Percentiles rank a stretch among this genome's conserved stretches.
These are phyloP conservation scores for Scophthalmus maximus DNA, from an alignment of 2,113 vertebrate species.

Conservation along the genomic window DNA sequence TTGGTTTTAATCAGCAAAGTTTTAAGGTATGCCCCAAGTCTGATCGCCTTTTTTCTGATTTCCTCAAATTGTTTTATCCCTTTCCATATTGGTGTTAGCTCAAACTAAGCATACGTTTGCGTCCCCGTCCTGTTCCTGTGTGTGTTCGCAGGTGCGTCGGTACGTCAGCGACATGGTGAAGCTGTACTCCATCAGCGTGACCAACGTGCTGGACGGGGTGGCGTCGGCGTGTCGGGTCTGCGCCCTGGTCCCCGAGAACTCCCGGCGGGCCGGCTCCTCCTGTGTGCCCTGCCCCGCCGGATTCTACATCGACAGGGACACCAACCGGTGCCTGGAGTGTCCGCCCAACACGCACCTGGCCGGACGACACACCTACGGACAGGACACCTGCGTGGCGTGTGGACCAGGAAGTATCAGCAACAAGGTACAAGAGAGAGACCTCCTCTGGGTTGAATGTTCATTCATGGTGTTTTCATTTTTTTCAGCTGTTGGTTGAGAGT, in stretches of 20 bases:
- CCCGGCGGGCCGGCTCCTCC: slow-evolving; percentile 85
- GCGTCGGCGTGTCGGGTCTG: slow-evolving; percentile 90
- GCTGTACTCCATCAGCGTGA: slow-evolving; percentile 93
- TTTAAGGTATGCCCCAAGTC: too few species aligned
- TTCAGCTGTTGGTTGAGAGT: too few species aligned
- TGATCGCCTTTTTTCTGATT: too few species aligned
- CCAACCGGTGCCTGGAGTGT: slow-evolving; percentile 91
- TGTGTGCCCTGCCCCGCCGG: slow-evolving; percentile 94
- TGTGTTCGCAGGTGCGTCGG: slow-evolving; percentile 83
- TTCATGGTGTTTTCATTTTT: too few species aligned
- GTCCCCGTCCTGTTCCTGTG: background rate
- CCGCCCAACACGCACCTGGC: slow-evolving; percentile 90
- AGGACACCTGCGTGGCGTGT: slow-evolving; percentile 89
- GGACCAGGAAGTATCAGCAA: slow-evolving; percentile 91
- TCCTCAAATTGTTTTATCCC: too few species aligned
- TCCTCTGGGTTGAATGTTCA: background rate
- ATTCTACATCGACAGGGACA: slow-evolving; percentile 91
- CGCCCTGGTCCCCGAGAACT: slow-evolving; percentile 85
- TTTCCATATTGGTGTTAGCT: too few species aligned
- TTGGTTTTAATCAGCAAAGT: too few species aligned
- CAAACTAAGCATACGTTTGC: too few species aligned
- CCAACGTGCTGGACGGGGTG: slow-evolving; percentile 90
- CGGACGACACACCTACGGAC: slow-evolving; percentile 90
- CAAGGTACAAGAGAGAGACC: slow-evolving; percentile 86
- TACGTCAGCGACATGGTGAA: slow-evolving; percentile 91